Conservation (phyloP, 2,113 vertebrate genomes). For the Psilopogon haemacephalus region DNA sequence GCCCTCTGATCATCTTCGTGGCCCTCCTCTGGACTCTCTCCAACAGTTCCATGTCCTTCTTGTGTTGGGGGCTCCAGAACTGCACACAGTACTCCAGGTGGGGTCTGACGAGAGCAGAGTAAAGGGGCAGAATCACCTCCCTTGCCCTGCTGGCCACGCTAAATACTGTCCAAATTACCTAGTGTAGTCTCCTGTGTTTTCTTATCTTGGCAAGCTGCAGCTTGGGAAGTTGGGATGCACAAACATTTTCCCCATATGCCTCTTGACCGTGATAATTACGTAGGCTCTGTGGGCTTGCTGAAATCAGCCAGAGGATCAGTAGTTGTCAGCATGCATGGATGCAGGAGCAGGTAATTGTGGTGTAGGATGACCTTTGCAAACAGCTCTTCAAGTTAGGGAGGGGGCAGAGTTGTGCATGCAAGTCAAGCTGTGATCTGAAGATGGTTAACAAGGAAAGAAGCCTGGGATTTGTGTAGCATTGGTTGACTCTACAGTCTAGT, state of each 20-base stretch:
- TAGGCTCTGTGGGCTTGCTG: not conserved
- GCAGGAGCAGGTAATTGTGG: not conserved
- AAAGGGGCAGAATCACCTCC: too few relatives aligned
- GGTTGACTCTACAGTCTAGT: not conserved
- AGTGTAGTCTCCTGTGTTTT: accelerated
- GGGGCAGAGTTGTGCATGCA: not conserved
- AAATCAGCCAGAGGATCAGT: accelerated
- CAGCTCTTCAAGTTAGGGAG: not conserved
- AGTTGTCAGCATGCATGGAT: not conserved
- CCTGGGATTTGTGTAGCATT: not conserved
- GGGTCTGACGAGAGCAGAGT: too few relatives aligned
- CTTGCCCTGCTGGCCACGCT: too few relatives aligned
- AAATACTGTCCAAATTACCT: not conserved
- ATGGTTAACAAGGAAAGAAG: not conserved
- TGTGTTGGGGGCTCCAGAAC: too few relatives aligned
- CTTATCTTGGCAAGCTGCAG: not conserved
- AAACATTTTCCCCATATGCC: not conserved
- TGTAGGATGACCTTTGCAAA: not conserved
- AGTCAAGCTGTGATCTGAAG: not conserved
- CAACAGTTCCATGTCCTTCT: too few relatives aligned
- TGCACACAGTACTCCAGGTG: too few relatives aligned
- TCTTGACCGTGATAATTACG: not conserved
- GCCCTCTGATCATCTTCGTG: too few relatives aligned
- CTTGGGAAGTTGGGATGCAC: not conserved
- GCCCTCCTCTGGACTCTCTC: too few relatives aligned